Evolutionary conservation across 2,797 vertebrate genomes (phyloP), one percentile per base, ranked within the genome.

Genomic region (Pipistrellus pipistrellus): DNA sequence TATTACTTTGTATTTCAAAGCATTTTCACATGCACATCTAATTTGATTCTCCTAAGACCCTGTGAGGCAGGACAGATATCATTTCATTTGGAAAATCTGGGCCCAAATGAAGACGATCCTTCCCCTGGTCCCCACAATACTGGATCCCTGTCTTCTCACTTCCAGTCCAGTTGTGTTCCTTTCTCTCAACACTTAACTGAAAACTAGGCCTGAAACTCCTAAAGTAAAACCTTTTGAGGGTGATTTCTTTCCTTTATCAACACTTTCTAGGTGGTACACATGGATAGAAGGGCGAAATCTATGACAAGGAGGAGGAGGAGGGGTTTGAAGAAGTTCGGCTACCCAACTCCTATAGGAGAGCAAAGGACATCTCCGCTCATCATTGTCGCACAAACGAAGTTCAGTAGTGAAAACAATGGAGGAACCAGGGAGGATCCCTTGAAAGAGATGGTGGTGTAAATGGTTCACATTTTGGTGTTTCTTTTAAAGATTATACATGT

Each of bases 321-420:
- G 44, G 46, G 69, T 55, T 10, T 55, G 53, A 46, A 57, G 80
- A 64, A 38, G n/a, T 48, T 51, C 55, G 27, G 64, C 38, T 78
- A 35, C 6, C 11, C 21, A 12, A 44, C 25, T 32, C 21, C 64
- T 51, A 27, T 23, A 27, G 27, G 48, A 81, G 59, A 78, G 69
- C 32, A n/a, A 62, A 90, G 51, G 11, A 30, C 27, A 1, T 4
- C 44, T 13, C 23, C 0, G 0, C 0, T 1, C 38, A 18, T 17
- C 20, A 48, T 0, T 13, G 41, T 69, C 4, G 10, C 15, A n/a
- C 38, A 72, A 30, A 35, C n/a, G 13, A 66, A 38, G 27, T 73
- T 80, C 86, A 21, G 35, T 27, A 17, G 35, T 71, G 57, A 75
- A 64, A 88, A 68, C 51, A 75, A 62, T 10, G 14, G 80, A 76